phyloP scores from a whole-genome alignment of 2,797 vertebrate species.

The Pelodytes ibericus region DNA sequence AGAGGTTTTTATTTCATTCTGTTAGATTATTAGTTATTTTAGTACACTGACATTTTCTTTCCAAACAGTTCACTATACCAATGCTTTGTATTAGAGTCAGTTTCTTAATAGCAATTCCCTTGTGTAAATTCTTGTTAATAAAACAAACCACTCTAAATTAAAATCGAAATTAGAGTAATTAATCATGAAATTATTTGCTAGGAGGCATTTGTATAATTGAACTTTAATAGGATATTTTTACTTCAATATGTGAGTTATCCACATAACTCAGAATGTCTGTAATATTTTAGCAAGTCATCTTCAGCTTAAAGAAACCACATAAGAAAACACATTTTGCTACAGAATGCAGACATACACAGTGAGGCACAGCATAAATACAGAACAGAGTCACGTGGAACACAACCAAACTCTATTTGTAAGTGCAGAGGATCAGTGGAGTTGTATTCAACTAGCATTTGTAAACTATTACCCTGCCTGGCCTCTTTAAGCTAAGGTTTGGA shows the following conservation, averaged over 20 bases:
- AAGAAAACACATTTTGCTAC: neutral
- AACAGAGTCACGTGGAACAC: too few species aligned
- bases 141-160: conserved; percentile 50
- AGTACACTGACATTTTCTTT: conserved; percentile 3
- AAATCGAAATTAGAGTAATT: conserved; percentile 54
- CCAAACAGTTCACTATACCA: conserved; percentile 4
- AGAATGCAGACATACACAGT: neutral
- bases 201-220: conserved; percentile 51
- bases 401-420: too few species aligned
- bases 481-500: too few species aligned
- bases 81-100: conserved; percentile 19
- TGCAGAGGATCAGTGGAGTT: too few species aligned
- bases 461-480: too few species aligned
- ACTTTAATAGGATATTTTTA: conserved; percentile 50
- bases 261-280: conserved; percentile 22
- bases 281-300: conserved; percentile 24
- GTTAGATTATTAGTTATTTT: neutral
- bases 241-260: conserved; percentile 41
- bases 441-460: too few species aligned
- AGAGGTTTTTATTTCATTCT: neutral
- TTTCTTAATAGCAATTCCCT: conserved; percentile 43
- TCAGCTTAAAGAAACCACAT: neutral
- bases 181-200: conserved; percentile 56
- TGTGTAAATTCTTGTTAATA: conserved; percentile 52
- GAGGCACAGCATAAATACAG: too few species aligned